Evolutionary conservation across 92 coral and sea anemone species (phyloP), one percentile per base, ranked within the genome.

Genomic region (Phenganax stokvisi): DNA sequence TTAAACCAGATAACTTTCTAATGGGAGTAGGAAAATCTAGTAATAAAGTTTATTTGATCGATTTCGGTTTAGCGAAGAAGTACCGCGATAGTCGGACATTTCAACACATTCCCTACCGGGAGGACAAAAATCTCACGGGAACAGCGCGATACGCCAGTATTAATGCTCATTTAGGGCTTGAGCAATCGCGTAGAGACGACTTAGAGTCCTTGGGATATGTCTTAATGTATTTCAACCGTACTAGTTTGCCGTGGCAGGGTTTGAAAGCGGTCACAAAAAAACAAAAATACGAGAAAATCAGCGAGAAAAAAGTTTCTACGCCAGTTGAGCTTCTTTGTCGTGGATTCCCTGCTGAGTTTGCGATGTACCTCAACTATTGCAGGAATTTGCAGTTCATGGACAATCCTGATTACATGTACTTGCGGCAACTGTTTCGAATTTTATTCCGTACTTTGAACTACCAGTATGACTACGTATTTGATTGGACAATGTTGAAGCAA

Each of bases 401-500:
- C 68, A 91, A 91, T 16, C 98, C 98, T 9, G 98, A 93, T 53
- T 93, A 93, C 89, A 93, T 93, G 98, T 93, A 93, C 70, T 89
- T 93, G 9, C 88, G 98, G 57, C 98, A 93, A 89, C 88, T 93
- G 77, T 93, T 93, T 87, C 86, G 98, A 76, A 93, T 93, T 85
- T 84, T 93, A 70, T 93, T 93, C 73, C 97, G 98, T 76, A 93
- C 98, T 56, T 85, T 93, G 85, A 93, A 93, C 85, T 93, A 91
- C 81, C 98, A 93, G 86, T 93, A 93, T 85, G 98, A 93, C 74
- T 93, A 91, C 75, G 90, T 93, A 61, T 93, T 93, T 83, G 98
- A 93, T 90, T 93, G 98, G 98, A 93, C 98, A 9, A 93, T 93
- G 98, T 80, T 93, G 88, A 93, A 93, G 74, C 98, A 93, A 86